phyloP scores from a whole-genome alignment of 2,113 vertebrate species.

The Oenanthe oenanthe region DNA sequence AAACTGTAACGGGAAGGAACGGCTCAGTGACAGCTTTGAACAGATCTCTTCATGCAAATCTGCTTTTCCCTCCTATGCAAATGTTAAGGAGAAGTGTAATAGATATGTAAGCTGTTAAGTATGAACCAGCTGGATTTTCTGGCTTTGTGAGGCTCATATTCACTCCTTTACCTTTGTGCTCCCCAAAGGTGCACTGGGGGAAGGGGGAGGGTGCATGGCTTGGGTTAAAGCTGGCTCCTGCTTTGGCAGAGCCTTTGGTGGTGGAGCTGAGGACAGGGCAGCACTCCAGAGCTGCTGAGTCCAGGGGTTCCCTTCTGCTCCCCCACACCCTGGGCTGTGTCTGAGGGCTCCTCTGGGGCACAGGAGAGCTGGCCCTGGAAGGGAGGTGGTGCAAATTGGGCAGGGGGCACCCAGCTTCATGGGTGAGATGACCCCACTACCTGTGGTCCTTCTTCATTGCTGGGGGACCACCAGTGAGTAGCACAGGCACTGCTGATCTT shows the following conservation, averaged over 20 bases:
- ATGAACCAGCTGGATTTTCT: constrained; percentile 28
- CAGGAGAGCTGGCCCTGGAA: background rate
- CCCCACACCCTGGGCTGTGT: background rate
- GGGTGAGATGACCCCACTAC: rapidly evolving
- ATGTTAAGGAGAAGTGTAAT: background rate
- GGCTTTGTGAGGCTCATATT: background rate
- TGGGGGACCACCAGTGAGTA: background rate
- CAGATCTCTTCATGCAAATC: constrained; percentile 47
- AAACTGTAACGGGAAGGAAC: background rate
- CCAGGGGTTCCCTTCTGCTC: background rate
- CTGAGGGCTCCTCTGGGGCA: background rate
- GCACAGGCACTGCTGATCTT: background rate
- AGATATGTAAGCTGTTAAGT: background rate
- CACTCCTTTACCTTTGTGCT: background rate
- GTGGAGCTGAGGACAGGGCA: background rate
- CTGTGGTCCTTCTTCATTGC: background rate
- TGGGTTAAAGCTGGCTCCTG: background rate
- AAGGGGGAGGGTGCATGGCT: background rate
- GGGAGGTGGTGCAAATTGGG: background rate
- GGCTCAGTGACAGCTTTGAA: constrained; percentile 13
- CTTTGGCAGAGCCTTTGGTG: background rate
- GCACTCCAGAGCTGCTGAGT: background rate
- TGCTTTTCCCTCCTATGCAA: constrained; percentile 37
- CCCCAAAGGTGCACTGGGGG: background rate
- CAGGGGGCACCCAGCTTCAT: rapidly evolving